These are phyloP conservation scores for Parnassius mnemosyne DNA, from an alignment of 2,888 invertebrate species.

Conservation along the genomic window DNA sequence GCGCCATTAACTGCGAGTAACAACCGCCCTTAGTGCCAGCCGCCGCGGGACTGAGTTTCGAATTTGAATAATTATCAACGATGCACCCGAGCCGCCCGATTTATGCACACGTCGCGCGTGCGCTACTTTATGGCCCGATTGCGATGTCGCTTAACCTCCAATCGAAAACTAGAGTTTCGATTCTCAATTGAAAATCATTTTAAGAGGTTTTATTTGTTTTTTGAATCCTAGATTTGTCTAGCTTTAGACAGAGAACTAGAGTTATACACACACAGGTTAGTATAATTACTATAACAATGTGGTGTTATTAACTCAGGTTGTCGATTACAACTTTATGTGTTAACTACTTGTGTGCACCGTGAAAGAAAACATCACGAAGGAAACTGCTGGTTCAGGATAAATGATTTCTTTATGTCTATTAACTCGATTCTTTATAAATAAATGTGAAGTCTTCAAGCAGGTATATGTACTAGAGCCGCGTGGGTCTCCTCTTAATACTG, in stretches of 20 bases:
- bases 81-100: conserved; percentile 46
- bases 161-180: conserved; percentile 3
- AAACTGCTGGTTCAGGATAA: no score
- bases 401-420: no score
- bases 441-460: no score
- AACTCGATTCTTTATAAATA: no score
- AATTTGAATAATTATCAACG: conserved; percentile 73
- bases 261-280: no score
- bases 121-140: conserved; percentile 54
- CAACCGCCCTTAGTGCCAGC: conserved; percentile 35
- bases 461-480: no score
- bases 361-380: no score
- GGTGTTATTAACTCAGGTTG: no score
- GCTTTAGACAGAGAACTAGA: background rate
- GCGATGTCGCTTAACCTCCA: conserved; percentile 44
- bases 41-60: conserved; percentile 51
- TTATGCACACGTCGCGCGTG: conserved; percentile 46
- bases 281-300: no score
- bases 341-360: no score
- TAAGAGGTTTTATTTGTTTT: background rate
- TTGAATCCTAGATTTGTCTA: background rate
- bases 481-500: no score
- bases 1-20: conserved; percentile 64
- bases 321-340: no score
- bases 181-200: background rate